Percentiles rank a stretch among this genome's conserved stretches.
phyloP scores from a whole-genome alignment of 2,113 vertebrate genomes.

The Merops nubicus region DNA sequence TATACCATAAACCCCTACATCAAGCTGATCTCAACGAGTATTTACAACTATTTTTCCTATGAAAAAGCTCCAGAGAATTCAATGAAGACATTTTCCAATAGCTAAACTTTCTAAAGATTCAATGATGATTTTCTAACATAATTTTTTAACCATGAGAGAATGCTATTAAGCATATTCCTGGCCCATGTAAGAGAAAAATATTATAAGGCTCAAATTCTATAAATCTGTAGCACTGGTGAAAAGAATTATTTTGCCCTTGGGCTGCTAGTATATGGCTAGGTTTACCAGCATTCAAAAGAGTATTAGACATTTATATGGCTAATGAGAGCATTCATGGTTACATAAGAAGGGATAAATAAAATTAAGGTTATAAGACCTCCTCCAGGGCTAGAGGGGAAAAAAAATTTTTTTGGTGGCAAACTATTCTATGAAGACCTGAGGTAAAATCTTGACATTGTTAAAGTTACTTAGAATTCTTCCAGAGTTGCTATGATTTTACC shows the following conservation, averaged over 20 bases:
- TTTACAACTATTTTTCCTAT: not conserved
- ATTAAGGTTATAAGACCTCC: constrained; percentile 17
- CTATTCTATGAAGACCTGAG: constrained; percentile 16
- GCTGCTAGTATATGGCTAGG: not conserved
- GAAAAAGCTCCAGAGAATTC: not conserved
- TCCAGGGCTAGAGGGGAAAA: not conserved
- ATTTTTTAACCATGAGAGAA: not conserved
- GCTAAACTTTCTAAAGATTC: not conserved
- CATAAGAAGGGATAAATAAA: constrained; percentile 30
- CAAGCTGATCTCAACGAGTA: not conserved
- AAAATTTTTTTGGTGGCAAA: not conserved
- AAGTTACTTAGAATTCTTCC: constrained; percentile 11
- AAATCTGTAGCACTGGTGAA: not conserved
- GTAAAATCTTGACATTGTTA: constrained; percentile 51
- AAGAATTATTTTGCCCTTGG: constrained; percentile 22
- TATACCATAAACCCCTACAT: not conserved
- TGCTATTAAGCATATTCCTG: not conserved
- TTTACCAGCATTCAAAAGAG: constrained; percentile 32
- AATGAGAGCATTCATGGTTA: constrained; percentile 43
- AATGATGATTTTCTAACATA: not conserved
- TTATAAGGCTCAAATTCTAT: constrained; percentile 1
- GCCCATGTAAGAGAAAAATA: not conserved
- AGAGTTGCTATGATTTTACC: not conserved
- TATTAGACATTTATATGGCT: constrained; percentile 21
- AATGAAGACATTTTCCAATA: not conserved